A percentile compares a stretch with the other conserved stretches of the same genome.
Conservation (phyloP, 2,888 invertebrate species). For the Pyrocoelia pectoralis region DNA sequence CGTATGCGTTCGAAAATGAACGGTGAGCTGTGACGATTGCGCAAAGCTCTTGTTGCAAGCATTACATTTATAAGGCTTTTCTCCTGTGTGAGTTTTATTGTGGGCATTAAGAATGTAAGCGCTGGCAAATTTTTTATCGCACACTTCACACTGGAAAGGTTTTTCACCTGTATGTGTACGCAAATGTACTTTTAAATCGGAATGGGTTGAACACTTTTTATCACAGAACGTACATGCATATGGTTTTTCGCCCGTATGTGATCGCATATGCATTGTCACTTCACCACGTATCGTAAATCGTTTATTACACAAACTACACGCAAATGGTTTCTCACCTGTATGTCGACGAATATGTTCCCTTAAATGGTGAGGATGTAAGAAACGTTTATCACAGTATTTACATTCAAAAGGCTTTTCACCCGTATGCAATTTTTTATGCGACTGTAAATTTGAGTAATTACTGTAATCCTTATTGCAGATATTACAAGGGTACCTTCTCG, state of each 20-base stretch:
- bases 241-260: slow-evolving; percentile 65
- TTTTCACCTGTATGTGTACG: slow-evolving; percentile 58
- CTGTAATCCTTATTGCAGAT: slow-evolving; percentile 54
- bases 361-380: slow-evolving; percentile 57
- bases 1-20: slow-evolving; percentile 67
- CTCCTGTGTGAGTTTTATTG: slow-evolving; percentile 69
- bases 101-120: slow-evolving; percentile 68
- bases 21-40: slow-evolving; percentile 68
- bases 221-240: slow-evolving; percentile 65
- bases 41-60: slow-evolving; percentile 68
- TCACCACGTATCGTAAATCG: slow-evolving; percentile 57
- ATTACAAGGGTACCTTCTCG: slow-evolving; percentile 43
- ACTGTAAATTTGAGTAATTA: slow-evolving; percentile 56
- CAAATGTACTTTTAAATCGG: slow-evolving; percentile 64
- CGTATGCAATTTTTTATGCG: slow-evolving; percentile 57
- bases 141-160: slow-evolving; percentile 52
- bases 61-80: slow-evolving; percentile 66
- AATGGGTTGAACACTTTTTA: slow-evolving; percentile 64
- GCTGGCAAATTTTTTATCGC: slow-evolving; percentile 65
- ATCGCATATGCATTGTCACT: slow-evolving; percentile 62
- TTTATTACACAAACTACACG: slow-evolving; percentile 55
- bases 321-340: slow-evolving; percentile 58
- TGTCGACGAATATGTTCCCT: slow-evolving; percentile 56
- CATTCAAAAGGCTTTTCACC: slow-evolving; percentile 59
- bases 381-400: slow-evolving; percentile 57